Conservation (phyloP, 1,140 invertebrate species). For the Heliconius hewitsoni region DNA sequence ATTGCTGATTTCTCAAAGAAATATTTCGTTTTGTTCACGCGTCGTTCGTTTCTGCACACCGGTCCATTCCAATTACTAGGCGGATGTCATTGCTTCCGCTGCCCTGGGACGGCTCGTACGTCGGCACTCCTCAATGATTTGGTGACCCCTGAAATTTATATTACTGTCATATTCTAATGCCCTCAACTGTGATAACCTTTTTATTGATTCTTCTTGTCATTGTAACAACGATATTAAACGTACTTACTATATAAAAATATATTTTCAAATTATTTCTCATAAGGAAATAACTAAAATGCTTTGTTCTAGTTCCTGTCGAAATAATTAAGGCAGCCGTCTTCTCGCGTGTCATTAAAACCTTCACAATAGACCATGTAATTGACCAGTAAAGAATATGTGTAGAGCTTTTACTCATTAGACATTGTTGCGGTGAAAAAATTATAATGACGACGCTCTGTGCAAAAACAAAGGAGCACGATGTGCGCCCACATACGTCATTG, state of each 20-base stretch:
- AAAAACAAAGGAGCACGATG: conserved; percentile 67
- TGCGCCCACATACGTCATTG: conserved; percentile 66
- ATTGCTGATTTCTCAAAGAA: conserved; percentile 5
- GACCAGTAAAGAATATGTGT: conserved; percentile 38
- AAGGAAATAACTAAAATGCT: background rate
- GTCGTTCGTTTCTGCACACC: conserved; percentile 42
- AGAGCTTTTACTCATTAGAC: conserved; percentile 65
- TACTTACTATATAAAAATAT: background rate
- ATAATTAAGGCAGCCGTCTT: conserved; percentile 13
- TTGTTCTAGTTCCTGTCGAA: background rate
- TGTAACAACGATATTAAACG: background rate
- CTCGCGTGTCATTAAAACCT: conserved; percentile 32
- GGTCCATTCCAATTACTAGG: conserved; percentile 68
- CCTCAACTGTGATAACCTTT: conserved; percentile 30
- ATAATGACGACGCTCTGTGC: conserved; percentile 59
- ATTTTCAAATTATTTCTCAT: background rate
- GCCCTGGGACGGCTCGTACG: conserved; percentile 53
- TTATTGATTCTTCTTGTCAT: background rate
- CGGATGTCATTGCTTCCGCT: conserved; percentile 75
- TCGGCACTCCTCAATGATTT: conserved; percentile 51
- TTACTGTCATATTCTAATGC: background rate
- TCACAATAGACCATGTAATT: conserved; percentile 38
- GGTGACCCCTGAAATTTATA: conserved; percentile 61
- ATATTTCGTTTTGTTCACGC: conserved; percentile 15
- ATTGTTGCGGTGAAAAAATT: conserved; percentile 60